These are phyloP conservation scores for Phaonia tiefii DNA, from an alignment of 2,888 invertebrate genomes.

Conservation along the genomic window DNA sequence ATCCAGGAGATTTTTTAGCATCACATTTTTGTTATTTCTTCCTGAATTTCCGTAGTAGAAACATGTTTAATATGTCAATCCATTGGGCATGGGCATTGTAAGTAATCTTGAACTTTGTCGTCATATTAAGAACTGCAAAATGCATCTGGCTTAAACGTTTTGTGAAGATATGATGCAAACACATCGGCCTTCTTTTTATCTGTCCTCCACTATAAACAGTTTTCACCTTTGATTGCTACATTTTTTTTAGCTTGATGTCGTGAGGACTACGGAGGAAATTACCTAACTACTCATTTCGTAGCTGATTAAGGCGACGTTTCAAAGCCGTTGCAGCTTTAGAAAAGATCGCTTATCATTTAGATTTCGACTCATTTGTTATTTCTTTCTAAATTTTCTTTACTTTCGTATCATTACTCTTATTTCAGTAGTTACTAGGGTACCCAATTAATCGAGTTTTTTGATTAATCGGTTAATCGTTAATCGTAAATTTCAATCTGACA, in stretches of 20 bases:
- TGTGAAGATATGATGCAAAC: constrained; percentile 36
- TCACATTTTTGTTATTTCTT: constrained; percentile 34
- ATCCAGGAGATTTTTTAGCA: constrained; percentile 41
- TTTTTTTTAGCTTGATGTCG: constrained; percentile 36
- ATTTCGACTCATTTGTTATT: too few relatives aligned
- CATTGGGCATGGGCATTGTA: constrained; percentile 44
- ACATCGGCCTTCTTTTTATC: constrained; percentile 36
- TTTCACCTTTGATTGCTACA: constrained; percentile 22
- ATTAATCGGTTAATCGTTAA: too few relatives aligned
- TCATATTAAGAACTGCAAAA: neutral
- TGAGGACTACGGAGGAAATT: too few relatives aligned
- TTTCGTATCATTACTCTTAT: too few relatives aligned
- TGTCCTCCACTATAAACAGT: constrained; percentile 30
- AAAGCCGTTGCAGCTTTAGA: too few relatives aligned
- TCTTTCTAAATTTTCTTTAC: too few relatives aligned
- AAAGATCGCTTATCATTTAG: too few relatives aligned
- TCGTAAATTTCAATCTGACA: too few relatives aligned
- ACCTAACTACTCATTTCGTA: too few relatives aligned
- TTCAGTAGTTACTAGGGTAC: too few relatives aligned
- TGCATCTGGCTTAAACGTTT: constrained; percentile 45
- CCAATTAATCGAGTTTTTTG: too few relatives aligned
- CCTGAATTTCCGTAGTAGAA: constrained; percentile 23
- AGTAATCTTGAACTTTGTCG: constrained; percentile 2
- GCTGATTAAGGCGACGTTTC: too few relatives aligned
- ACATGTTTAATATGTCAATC: constrained; percentile 40